These are phyloP conservation scores for Araneus ventricosus DNA, from an alignment of 1,140 invertebrate species.

Conservation along the genomic window DNA sequence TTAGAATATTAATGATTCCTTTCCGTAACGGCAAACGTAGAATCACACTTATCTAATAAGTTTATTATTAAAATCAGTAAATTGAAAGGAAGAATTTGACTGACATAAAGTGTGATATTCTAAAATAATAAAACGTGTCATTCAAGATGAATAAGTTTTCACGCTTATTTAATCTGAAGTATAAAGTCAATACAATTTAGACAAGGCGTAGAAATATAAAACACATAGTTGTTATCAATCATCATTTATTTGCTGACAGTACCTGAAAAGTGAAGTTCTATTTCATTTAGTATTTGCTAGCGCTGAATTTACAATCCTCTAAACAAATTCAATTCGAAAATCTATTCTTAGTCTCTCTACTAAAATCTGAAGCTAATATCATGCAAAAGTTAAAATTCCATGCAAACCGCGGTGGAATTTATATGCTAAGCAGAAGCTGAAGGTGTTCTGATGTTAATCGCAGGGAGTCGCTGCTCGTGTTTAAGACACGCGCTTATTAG, in stretches of 20 bases:
- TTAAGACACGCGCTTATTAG: neutral
- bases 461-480: neutral
- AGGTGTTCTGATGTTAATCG: neutral
- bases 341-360: neutral
- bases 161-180: too few species aligned
- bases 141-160: too few species aligned
- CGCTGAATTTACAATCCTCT: neutral
- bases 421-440: neutral
- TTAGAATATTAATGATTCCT: too few species aligned
- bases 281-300: neutral
- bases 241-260: neutral
- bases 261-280: neutral
- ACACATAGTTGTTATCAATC: neutral
- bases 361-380: neutral
- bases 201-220: too few species aligned
- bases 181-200: too few species aligned
- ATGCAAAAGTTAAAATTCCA: slow-evolving; percentile 17
- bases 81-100: too few species aligned
- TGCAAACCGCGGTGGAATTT: neutral
- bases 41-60: too few species aligned
- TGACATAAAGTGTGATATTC: too few species aligned
- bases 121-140: too few species aligned
- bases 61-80: too few species aligned
- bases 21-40: too few species aligned
- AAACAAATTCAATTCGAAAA: neutral